A percentile compares a stretch with the other conserved stretches of the same genome.
phyloP scores from a whole-genome alignment of 2,797 vertebrate species.

The Aphelocoma californica region DNA sequence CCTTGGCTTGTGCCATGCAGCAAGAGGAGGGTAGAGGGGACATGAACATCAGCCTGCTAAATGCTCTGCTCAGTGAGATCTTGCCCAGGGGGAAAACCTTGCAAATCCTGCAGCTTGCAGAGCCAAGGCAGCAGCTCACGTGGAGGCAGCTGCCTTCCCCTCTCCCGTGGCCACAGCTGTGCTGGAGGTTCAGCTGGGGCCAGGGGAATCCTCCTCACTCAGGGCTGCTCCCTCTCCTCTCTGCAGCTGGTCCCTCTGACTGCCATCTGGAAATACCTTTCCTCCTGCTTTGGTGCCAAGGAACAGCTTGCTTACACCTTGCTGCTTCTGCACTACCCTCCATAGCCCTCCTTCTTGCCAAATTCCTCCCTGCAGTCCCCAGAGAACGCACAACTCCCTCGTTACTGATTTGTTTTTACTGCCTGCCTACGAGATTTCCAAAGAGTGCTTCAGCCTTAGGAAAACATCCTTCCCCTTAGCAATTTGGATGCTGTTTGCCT shows the following conservation, averaged over 20 bases:
- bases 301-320: not conserved
- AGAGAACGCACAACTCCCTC: not conserved
- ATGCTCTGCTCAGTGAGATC: not conserved
- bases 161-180: not conserved
- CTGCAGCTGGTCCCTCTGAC: not conserved
- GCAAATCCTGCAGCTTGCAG: not conserved
- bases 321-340: not conserved
- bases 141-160: not conserved
- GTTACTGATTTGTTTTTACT: not conserved
- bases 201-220: not conserved
- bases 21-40: not conserved
- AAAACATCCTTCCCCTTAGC: not conserved
- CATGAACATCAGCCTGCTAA: not conserved
- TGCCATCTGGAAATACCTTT: conserved; percentile 14
- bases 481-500: not conserved
- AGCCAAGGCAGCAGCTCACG: not conserved
- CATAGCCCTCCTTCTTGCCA: not conserved
- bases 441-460: not conserved
- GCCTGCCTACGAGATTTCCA: not conserved
- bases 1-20: not conserved
- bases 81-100: not conserved
- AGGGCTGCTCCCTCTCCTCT: not conserved
- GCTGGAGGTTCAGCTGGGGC: not conserved
- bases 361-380: not conserved
- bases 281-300: not conserved